Percentiles rank a stretch among this genome's conserved stretches.
Conservation (phyloP, 2,113 vertebrate species). For the Telmatochromis sp. region DNA sequence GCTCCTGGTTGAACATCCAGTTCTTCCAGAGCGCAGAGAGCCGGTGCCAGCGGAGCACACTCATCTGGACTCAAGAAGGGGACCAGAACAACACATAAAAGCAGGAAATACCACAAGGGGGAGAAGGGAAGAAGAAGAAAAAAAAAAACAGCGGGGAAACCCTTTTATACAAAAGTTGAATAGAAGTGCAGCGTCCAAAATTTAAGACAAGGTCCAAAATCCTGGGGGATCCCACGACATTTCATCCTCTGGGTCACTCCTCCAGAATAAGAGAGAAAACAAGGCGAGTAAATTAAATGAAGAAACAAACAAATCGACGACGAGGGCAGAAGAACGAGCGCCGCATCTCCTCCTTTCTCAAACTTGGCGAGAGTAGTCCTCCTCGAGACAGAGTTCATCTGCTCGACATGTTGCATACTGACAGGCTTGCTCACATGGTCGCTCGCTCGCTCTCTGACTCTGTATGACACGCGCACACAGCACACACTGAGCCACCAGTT, state of each 20-base stretch:
- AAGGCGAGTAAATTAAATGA: background rate
- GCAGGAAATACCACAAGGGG: slow-evolving; percentile 34
- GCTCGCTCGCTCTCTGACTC: background rate
- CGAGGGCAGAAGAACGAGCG: background rate
- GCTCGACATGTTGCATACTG: slow-evolving; percentile 47
- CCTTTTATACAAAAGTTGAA: background rate
- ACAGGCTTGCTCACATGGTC: slow-evolving; percentile 28
- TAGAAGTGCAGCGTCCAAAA: background rate
- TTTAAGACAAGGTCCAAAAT: background rate
- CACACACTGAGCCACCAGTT: slow-evolving; percentile 57
- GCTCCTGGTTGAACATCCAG: slow-evolving; percentile 88
- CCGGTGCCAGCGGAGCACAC: slow-evolving; percentile 73
- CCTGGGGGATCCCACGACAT: background rate
- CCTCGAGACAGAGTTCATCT: slow-evolving; percentile 19
- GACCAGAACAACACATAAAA: slow-evolving; percentile 27
- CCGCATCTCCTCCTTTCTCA: background rate
- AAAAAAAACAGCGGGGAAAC: background rate
- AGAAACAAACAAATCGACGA: background rate
- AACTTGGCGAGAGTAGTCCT: background rate
- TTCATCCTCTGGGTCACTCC: background rate
- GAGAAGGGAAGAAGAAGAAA: background rate
- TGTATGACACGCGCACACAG: slow-evolving; percentile 17
- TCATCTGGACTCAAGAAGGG: slow-evolving; percentile 69
- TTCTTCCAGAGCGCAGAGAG: slow-evolving; percentile 81
- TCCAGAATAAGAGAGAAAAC: background rate